phyloP scores from a whole-genome alignment of 2,888 invertebrate genomes.

The Sympetrum striolatum region DNA sequence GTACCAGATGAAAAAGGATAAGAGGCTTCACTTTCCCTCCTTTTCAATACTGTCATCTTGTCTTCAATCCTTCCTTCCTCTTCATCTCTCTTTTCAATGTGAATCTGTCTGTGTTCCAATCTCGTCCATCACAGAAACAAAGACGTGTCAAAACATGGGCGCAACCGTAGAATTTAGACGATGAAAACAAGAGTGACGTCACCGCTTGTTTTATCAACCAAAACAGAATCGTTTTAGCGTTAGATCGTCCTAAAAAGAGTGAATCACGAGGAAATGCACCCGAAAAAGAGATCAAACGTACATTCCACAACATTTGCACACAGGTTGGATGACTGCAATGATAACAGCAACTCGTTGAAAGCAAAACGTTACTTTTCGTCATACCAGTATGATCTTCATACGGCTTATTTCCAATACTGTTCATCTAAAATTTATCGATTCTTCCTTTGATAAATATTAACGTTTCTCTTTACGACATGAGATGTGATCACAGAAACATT shows the following conservation, averaged over 20 bases:
- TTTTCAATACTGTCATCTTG: not conserved
- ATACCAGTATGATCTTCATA: not conserved
- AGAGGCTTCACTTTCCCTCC: not conserved
- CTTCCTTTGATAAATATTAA: not conserved
- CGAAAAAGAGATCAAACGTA: not conserved
- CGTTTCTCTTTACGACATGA: not conserved
- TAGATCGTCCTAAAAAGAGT: not conserved
- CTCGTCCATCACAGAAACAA: not conserved
- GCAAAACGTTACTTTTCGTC: not conserved
- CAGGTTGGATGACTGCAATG: not conserved
- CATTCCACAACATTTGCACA: not conserved
- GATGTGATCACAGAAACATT: not conserved
- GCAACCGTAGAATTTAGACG: not conserved
- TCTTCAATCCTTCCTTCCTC: not conserved
- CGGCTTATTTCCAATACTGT: not conserved
- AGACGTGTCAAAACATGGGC: not conserved
- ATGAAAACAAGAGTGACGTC: not conserved
- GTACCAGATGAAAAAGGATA: not conserved
- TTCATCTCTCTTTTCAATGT: not conserved
- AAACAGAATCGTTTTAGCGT: not conserved
- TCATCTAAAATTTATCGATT: not conserved
- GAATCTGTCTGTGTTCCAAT: not conserved
- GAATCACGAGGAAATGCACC: not conserved
- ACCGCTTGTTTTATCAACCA: not conserved
- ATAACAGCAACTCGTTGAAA: not conserved